These are phyloP conservation scores for Eristalinus aeneus DNA, from an alignment of 2,888 invertebrate species.

Conservation along the genomic window DNA sequence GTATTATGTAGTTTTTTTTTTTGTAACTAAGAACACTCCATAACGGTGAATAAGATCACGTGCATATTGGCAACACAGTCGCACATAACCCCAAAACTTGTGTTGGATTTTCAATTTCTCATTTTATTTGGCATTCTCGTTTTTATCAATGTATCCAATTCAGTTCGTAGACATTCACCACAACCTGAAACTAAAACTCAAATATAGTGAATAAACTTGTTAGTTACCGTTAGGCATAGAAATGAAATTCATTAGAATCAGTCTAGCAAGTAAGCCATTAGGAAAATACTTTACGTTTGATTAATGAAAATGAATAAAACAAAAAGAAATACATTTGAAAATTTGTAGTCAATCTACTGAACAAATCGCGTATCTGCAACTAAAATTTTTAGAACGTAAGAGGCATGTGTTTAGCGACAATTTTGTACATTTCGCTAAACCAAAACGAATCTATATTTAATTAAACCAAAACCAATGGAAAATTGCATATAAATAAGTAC, in stretches of 20 bases:
- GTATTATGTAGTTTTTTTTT: too few relatives aligned
- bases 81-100: too few relatives aligned
- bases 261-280: neutral
- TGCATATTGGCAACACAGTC: too few relatives aligned
- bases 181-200: neutral
- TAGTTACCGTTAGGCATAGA: neutral
- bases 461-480: conserved; percentile 5
- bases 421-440: conserved; percentile 70
- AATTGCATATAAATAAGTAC: neutral
- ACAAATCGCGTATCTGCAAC: conserved; percentile 65
- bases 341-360: conserved; percentile 61
- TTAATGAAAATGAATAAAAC: conserved; percentile 40
- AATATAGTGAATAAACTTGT: neutral
- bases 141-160: neutral
- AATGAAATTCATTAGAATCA: neutral
- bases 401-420: conserved; percentile 60
- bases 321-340: conserved; percentile 3
- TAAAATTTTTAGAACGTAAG: conserved; percentile 64
- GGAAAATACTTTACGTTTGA: conserved; percentile 27
- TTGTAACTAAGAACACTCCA: too few relatives aligned
- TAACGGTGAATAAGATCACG: too few relatives aligned
- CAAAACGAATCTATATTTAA: conserved; percentile 46
- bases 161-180: neutral
- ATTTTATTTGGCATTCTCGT: neutral
- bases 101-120: too few relatives aligned